Base-by-base conservation (phyloP, 2,797 vertebrate species). In the Chromobotia macracanthus region DNA sequence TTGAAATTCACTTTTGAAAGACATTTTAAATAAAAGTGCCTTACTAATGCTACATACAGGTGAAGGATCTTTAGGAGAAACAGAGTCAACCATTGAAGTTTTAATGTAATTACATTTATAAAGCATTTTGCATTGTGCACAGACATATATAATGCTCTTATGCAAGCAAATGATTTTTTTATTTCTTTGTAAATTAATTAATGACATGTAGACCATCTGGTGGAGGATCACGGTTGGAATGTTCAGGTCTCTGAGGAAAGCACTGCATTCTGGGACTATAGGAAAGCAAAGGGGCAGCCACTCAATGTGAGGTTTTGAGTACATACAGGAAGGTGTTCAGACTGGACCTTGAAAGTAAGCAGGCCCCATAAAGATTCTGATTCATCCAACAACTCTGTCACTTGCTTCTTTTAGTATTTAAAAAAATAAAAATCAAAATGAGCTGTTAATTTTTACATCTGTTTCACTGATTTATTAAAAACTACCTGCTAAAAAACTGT, bases 1-100 rank as follows among this genome's bases (percentile, higher is more conserved):
- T 56, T 56, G 51, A 76, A 76, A 46, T 48, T 6, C 11, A 44
- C 21, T 46, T 31, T 35, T 55, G 51, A 5, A 12, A 38, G 25
- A 64, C 18, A 19, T 12, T 63, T 74, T 15, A 73, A 50, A 75
- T 66, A 55, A 75, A 66, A 55, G 63, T 5, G 23, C 44, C 50
- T 19, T 11, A 1, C 2, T 28, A 55, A 46, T 15, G 11, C 19
- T 13, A 6, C 28, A 35, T 8, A 9, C 11, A 56, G 51, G 25
- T n/a, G 56, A 3, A 76, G 53, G 35, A 44, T 58, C 3, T 53
- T 6, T 28, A 10, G 66, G 21, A 67, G 50, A 76, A 66, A 56
- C 6, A 2, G 35, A 50, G 61, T 44, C 61, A 44, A 50, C 10
- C 35, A 65, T 71, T 44, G 31, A 69, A 35, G 19, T 21, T 71